phyloP scores from a whole-genome alignment of 2,888 invertebrate species.

The Timema cristinae region DNA sequence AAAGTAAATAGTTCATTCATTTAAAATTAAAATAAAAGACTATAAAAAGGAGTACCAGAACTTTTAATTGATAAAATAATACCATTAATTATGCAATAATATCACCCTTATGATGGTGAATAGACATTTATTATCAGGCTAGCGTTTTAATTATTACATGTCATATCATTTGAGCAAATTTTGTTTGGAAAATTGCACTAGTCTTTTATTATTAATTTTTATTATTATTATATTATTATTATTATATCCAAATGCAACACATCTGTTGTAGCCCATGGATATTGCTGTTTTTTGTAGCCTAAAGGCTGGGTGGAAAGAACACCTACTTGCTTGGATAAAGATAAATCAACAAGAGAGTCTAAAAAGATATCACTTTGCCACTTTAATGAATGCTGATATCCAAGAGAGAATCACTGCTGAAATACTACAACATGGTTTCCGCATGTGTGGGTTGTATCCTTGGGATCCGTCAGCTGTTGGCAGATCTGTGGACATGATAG shows the following conservation, averaged over 20 bases:
- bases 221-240: background rate
- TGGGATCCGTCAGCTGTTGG: background rate
- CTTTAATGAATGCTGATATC: background rate
- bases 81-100: too few species aligned
- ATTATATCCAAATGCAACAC: background rate
- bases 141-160: too few species aligned
- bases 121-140: too few species aligned
- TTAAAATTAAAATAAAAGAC: too few species aligned
- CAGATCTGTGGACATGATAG: too few species aligned
- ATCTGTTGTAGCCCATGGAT: constrained; percentile 1
- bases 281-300: background rate
- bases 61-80: too few species aligned
- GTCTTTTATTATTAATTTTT: too few species aligned
- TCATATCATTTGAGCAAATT: background rate
- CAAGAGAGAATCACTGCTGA: background rate
- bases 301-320: background rate
- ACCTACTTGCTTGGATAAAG: background rate
- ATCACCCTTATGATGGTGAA: too few species aligned
- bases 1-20: too few species aligned
- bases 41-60: too few species aligned
- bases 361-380: background rate
- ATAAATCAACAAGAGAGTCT: background rate
- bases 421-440: background rate
- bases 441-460: background rate
- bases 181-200: background rate